Evolutionary conservation across 1,140 invertebrate species (phyloP), one percentile per base, ranked within the genome.

Genomic region (Brachionus calyciflorus): DNA sequence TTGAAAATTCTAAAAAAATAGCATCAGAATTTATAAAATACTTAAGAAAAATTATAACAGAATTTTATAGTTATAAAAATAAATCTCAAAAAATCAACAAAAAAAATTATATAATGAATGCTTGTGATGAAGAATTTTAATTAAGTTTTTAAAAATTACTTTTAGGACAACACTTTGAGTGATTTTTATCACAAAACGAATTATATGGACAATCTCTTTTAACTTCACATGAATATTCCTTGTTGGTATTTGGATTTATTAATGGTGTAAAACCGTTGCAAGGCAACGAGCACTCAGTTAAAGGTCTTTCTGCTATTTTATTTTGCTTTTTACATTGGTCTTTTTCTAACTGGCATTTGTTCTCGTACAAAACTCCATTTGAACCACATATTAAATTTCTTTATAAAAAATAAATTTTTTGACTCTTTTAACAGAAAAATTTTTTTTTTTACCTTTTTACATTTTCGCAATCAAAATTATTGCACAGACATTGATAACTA

Each of bases 181-280:
- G 60, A 3, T 41, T 17, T 41, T 30, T 65, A 14, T 65, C 60
- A 77, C 83, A 84, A 73, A 83, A 84, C 40, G 81, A 82, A 19
- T 78, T 78, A 1, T 88, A 86, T 5, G 92, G 92, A 82, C 93
- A 94, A 79, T 89, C 87, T 4, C 89, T 89, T 1, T 90, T 90
- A 81, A 89, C 91, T n/a, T 91, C 91, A 84, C 93, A 95, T 84
- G 92, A 90, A 80, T 91, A 90, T 82, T 94, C 92, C 73, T 88
- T 87, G 2, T 89, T 89, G 28, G 89, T 90, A 4, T 87, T 84
- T 28, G 87, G 86, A 84, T 93, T 90, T 48, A 89, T 81, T 80
- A 94, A 84, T 12, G 92, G 91, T 69, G 89, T 84, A 80, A 90
- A 90, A 10, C 92, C 92, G 82, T 92, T 91, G 82, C 93, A 95